Conservation (phyloP, 2,888 invertebrate genomes). For the Hoplodrina ambigua region DNA sequence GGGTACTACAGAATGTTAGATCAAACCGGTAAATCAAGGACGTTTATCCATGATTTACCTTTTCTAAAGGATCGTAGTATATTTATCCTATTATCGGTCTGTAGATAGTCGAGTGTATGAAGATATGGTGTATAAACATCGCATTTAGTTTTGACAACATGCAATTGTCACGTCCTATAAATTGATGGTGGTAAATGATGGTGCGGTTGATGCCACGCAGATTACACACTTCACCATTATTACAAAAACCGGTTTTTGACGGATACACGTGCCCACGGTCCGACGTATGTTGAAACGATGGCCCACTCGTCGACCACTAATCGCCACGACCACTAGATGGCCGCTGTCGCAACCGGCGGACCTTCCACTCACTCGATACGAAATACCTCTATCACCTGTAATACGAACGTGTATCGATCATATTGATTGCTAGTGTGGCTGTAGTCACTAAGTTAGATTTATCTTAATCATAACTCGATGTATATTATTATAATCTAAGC, state of each 20-base stretch:
- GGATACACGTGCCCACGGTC: conserved; percentile 76
- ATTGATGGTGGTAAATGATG: conserved; percentile 59
- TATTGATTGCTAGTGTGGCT: conserved; percentile 55
- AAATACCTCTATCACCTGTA: conserved; percentile 79
- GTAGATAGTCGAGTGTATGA: neutral
- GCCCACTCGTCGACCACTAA: conserved; percentile 84
- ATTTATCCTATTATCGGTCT: neutral
- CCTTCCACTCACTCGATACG: conserved; percentile 86
- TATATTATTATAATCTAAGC: conserved; percentile 23
- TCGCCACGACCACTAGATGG: conserved; percentile 87
- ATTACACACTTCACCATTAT: conserved; percentile 70
- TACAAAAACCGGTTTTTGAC: conserved; percentile 76
- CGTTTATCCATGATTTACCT: neutral
- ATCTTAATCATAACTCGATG: conserved; percentile 38
- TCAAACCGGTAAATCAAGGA: conserved; percentile 39
- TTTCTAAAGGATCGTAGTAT: conserved; percentile 3
- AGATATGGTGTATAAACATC: conserved; percentile 1
- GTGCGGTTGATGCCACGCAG: conserved; percentile 65
- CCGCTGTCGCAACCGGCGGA: conserved; percentile 84
- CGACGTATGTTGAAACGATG: conserved; percentile 87
- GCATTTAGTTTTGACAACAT: conserved; percentile 12
- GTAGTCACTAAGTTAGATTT: conserved; percentile 36
- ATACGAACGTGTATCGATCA: conserved; percentile 77
- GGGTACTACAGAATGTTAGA: conserved; percentile 18
- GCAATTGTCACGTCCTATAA: conserved; percentile 38